Evolutionary conservation across 1,140 invertebrate genomes (phyloP).

Genomic region (Bombus soroeensis): DNA sequence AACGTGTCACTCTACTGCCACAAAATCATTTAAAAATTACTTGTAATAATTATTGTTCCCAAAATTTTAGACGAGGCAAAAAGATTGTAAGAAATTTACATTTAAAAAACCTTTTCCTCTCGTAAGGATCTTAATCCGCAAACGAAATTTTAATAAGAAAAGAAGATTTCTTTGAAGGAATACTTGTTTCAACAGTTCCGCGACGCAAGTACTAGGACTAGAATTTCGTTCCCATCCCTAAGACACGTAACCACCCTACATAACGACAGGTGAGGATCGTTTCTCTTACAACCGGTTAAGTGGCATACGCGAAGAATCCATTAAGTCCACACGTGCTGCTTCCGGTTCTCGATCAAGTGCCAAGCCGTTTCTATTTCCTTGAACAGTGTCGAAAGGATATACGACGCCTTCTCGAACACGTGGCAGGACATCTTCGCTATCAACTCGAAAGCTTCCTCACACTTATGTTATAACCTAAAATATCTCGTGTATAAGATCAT

Average conservation of each 20-base stretch:
- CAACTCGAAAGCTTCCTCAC: not conserved
- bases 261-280: slow-evolving; percentile 22
- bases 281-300: slow-evolving; percentile 35
- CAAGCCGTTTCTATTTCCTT: slow-evolving; percentile 31
- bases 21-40: no score
- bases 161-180: not conserved
- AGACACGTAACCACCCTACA: slow-evolving; percentile 29
- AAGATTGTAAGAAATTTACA: no score
- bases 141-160: not conserved
- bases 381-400: slow-evolving; percentile 34
- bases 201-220: not conserved
- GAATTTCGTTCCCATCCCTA: not conserved
- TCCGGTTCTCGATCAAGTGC: slow-evolving; percentile 47
- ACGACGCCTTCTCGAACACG: slow-evolving; percentile 57
- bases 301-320: slow-evolving; percentile 38
- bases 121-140: no score
- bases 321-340: slow-evolving; percentile 58
- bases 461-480: not conserved
- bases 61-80: no score
- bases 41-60: no score
- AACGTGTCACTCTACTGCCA: no score
- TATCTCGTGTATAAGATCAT: not conserved
- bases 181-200: not conserved
- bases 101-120: no score
- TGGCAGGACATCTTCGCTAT: slow-evolving; percentile 69